Evolutionary conservation across 2,797 vertebrate genomes (phyloP).

Genomic region (Craterocephalus amniculus): DNA sequence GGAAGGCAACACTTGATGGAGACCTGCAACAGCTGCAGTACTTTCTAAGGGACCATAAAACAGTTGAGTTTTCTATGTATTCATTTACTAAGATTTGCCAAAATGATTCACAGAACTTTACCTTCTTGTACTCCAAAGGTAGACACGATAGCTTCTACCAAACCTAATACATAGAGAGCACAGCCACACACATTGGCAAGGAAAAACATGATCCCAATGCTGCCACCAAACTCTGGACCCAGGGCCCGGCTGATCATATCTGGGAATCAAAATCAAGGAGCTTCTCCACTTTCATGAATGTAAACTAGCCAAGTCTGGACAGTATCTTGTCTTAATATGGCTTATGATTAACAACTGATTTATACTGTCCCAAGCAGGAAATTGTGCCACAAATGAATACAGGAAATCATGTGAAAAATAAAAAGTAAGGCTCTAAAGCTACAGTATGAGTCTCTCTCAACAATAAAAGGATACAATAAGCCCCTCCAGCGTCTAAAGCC

Average conservation of each 20-base stretch:
- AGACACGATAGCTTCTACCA: slow-evolving; percentile 85
- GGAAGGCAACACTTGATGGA: slow-evolving; percentile 76
- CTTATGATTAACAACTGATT: background rate
- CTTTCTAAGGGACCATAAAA: slow-evolving; percentile 33
- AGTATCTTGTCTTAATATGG: background rate
- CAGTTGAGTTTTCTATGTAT: background rate
- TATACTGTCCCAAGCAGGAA: background rate
- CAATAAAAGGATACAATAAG: slow-evolving; percentile 90
- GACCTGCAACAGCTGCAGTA: slow-evolving; percentile 7
- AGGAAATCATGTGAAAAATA: background rate
- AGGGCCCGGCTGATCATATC: slow-evolving; percentile 89
- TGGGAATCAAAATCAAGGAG: slow-evolving; percentile 49
- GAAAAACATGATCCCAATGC: slow-evolving; percentile 90
- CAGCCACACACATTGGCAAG: slow-evolving; percentile 87
- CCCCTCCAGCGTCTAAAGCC: slow-evolving; percentile 89
- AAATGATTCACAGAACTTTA: slow-evolving; percentile 5
- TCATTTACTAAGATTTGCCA: background rate
- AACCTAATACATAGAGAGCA: slow-evolving; percentile 85
- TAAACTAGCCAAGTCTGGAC: background rate
- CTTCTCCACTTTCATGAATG: background rate
- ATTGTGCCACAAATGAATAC: background rate
- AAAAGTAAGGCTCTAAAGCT: background rate
- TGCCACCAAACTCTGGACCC: slow-evolving; percentile 89
- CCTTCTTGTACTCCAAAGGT: slow-evolving; percentile 77
- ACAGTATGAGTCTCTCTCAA: background rate